Evolutionary conservation across 1,140 invertebrate genomes (phyloP).

Genomic region (Dinoponera quadriceps): DNA sequence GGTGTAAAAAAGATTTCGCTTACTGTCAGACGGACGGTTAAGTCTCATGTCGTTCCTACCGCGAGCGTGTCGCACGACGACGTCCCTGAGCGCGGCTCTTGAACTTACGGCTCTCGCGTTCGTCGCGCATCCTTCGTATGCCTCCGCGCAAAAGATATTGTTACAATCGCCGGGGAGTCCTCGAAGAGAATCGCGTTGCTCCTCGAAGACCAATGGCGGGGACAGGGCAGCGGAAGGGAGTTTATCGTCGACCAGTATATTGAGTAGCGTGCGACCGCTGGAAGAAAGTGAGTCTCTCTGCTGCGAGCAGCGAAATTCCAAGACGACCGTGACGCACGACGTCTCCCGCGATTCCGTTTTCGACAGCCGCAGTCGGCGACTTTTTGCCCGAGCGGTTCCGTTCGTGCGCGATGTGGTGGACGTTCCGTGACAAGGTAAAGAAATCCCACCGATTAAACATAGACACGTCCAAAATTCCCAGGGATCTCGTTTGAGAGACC

Average conservation of each 20-base stretch:
- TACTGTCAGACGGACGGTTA: constrained; percentile 66
- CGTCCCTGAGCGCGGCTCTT: constrained; percentile 85
- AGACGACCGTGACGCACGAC: constrained; percentile 48
- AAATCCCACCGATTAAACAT: constrained; percentile 41
- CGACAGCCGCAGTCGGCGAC: constrained; percentile 42
- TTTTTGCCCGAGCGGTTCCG: constrained; percentile 32
- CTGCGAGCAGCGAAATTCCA: constrained; percentile 79
- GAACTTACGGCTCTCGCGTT: constrained; percentile 79
- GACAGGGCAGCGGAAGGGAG: constrained; percentile 49
- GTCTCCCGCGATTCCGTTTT: constrained; percentile 55
- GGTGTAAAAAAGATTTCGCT: constrained; percentile 81
- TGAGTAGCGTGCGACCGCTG: constrained; percentile 84
- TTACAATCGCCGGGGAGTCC: constrained; percentile 82
- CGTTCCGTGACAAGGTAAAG: constrained; percentile 44
- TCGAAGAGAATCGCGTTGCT: constrained; percentile 73
- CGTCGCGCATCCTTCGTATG: constrained; percentile 79
- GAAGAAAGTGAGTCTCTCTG: constrained; percentile 74
- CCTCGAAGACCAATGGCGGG: constrained; percentile 60
- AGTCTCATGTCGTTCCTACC: constrained; percentile 71
- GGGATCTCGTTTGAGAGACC: constrained; percentile 9
- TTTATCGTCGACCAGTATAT: constrained; percentile 82
- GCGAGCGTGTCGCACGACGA: constrained; percentile 71
- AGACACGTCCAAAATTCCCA: constrained; percentile 22
- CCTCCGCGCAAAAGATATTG: constrained; percentile 81
- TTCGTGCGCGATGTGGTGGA: constrained; percentile 32